Base-by-base conservation (phyloP, 2,797 vertebrate species). In the Lepidocolaptes lacrymiger region DNA sequence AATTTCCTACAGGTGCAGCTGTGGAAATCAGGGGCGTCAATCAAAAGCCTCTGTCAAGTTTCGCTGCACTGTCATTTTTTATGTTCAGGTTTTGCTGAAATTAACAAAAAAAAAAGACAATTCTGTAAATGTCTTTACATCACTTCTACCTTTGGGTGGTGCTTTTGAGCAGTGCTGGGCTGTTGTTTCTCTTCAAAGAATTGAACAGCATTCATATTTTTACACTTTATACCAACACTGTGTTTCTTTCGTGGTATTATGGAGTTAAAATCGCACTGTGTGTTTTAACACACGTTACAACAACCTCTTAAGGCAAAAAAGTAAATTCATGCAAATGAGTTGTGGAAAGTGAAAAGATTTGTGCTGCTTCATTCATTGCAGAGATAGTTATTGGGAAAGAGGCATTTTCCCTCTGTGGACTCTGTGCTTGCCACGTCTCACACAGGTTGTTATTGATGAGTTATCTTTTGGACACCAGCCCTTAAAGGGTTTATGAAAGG, bases 51-150 rank as follows among this genome's bases (percentile, higher is more conserved):
- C 98, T 97, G 98, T 98, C 98, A 97, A 94, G 95, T 96, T 97
- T 81, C 96, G 94, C 97, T 92, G 94, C 92, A 91, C 97, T 97
- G 97, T 98, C 98, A 98, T 98, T 98, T 98, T 98, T 99, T 98
- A 98, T 97, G 95, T 97, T 98, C 88, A 96, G 96, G 97, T 89
- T 96, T 96, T 97, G 95, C 96, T 95, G 88, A 97, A 98, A 98
- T 97, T 96, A 94, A 92, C 83, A 46, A 73, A 52, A 90, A 96
- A 69, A 90, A 76, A 61, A 34, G 14, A 91, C 24, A 41, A 34
- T 84, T 95, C 80, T 90, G 44, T 10, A 54, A 41, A 63, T 88
- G 97, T 75, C 89, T 96, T 93, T 97, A 88, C 97, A 96, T 94
- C 48, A 52, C 52, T 97, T 95, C 93, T 36, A 89, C 98, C 98